Conservation (phyloP, 1,140 invertebrate genomes). For the Plutomurus gul region DNA sequence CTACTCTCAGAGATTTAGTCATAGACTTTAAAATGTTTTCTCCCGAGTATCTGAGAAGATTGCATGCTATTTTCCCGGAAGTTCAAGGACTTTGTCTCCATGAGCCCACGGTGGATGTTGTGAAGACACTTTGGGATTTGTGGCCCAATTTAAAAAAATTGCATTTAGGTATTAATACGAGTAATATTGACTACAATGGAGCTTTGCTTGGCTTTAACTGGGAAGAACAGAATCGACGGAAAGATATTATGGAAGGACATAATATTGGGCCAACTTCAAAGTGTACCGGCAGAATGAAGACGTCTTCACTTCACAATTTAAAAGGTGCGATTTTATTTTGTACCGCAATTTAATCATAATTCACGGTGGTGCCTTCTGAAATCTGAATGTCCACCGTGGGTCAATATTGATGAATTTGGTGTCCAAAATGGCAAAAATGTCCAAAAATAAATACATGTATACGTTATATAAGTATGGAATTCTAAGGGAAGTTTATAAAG, state of each 20-base stretch:
- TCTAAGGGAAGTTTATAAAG: no score
- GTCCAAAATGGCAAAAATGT: no score
- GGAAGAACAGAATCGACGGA: neutral
- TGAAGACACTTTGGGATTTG: neutral
- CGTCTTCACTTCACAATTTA: neutral
- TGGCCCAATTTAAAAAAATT: neutral
- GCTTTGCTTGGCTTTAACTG: neutral
- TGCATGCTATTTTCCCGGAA: conserved; percentile 1
- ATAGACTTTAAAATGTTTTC: conserved; percentile 31
- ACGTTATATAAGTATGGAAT: no score
- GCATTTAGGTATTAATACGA: neutral
- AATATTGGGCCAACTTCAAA: neutral
- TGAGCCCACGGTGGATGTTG: conserved; percentile 2
- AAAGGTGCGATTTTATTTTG: neutral
- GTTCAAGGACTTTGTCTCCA: neutral
- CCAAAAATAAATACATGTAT: no score
- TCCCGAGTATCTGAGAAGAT: neutral
- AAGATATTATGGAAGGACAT: neutral
- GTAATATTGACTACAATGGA: neutral
- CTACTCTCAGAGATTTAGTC: neutral
- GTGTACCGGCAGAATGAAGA: neutral
- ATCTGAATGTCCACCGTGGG: no score
- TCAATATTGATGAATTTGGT: no score
- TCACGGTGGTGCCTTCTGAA: neutral
- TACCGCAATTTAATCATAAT: neutral